These are phyloP conservation scores for Argyresthia albistria DNA, from an alignment of 2,888 invertebrate species.

Conservation along the genomic window DNA sequence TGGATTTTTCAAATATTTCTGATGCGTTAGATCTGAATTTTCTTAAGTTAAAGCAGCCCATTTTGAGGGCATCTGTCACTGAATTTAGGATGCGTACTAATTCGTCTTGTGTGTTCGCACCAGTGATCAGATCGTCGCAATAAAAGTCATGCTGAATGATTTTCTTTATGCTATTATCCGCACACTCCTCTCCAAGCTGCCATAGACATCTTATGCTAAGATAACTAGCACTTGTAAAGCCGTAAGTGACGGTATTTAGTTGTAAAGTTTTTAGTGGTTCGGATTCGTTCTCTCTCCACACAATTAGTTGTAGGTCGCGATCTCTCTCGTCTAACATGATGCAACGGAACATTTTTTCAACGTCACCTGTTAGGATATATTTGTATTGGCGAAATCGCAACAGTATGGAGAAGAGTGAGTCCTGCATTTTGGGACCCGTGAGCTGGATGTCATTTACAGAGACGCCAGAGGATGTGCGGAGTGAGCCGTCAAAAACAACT, in stretches of 20 bases:
- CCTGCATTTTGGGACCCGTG: constrained; percentile 6
- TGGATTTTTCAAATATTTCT: background rate
- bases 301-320: constrained; percentile 5
- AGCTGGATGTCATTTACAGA: constrained; percentile 6
- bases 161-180: background rate
- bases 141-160: constrained; percentile 5
- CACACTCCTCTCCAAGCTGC: constrained; percentile 5
- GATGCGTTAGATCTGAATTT: constrained; percentile 7
- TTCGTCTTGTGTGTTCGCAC: background rate
- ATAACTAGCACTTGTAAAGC: constrained; percentile 1
- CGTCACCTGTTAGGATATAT: constrained; percentile 1
- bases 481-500: constrained; percentile 17
- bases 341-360: constrained; percentile 17
- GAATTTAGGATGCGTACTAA: background rate
- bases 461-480: constrained; percentile 13
- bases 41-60: constrained; percentile 7
- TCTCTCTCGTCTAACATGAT: background rate
- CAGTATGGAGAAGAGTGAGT: constrained; percentile 2
- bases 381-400: constrained; percentile 3
- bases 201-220: constrained; percentile 3
- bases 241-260: constrained; percentile 6
- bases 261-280: constrained; percentile 1
- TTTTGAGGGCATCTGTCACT: background rate
- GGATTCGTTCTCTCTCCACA: constrained; percentile 5
- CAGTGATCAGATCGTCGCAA: constrained; percentile 4